Percentiles rank a stretch among this genome's conserved stretches.
Evolutionary conservation across 37 sponge, comb jelly and placozoan species (phyloP).

Genomic region (Mnemiopsis leidyi): DNA sequence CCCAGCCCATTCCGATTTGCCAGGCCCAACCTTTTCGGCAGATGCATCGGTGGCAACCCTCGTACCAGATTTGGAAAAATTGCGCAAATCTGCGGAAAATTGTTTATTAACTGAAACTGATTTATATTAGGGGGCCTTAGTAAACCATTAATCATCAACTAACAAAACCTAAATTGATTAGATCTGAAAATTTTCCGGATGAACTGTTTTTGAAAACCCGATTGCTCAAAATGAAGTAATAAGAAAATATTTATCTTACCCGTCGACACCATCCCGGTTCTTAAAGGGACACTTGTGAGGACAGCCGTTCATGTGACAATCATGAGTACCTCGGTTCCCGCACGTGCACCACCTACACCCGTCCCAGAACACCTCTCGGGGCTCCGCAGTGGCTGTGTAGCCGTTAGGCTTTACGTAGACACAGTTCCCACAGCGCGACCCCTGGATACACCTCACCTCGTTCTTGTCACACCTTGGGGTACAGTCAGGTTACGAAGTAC

Average conservation of each 20-base stretch:
- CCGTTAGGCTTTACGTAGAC: constrained; percentile 54
- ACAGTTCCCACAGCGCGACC: constrained; percentile 39
- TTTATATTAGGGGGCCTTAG: too few species aligned
- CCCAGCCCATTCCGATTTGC: constrained; percentile 25
- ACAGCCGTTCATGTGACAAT: constrained; percentile 21
- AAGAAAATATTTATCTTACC: neutral
- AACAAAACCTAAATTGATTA: too few species aligned
- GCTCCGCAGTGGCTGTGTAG: neutral
- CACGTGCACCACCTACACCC: constrained; percentile 65
- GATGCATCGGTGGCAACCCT: constrained; percentile 55
- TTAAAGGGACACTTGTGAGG: constrained; percentile 41
- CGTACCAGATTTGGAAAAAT: constrained; percentile 26
- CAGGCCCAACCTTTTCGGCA: constrained; percentile 39
- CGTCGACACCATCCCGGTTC: constrained; percentile 62
- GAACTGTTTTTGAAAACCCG: too few species aligned
- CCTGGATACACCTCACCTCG: neutral
- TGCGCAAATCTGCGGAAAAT: constrained; percentile 33
- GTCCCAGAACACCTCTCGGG: constrained; percentile 38
- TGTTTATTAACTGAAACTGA: too few species aligned
- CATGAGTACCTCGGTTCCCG: neutral
- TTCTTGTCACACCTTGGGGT: constrained; percentile 45
- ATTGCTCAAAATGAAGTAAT: neutral
- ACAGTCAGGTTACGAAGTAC: too few species aligned
- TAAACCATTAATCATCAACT: too few species aligned
- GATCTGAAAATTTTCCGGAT: too few species aligned